Base-by-base conservation (phyloP, 1,140 invertebrate genomes). In the Calliopsis andreniformis region DNA sequence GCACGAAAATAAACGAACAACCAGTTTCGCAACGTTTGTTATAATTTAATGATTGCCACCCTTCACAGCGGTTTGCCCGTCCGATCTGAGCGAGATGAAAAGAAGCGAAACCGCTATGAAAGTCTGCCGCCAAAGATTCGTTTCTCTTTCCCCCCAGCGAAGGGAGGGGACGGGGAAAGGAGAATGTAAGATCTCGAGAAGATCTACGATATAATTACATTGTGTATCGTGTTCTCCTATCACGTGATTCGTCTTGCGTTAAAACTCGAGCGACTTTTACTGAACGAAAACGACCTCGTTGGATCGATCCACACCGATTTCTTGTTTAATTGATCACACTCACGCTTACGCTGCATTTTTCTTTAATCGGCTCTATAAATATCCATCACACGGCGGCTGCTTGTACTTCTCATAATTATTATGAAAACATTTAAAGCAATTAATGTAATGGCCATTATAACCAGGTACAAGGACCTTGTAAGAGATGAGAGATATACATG, bases 191-290 rank as follows among this genome's bases (percentile, higher is more conserved):
- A 18, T 42, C 47, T 30, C 23, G 10, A 6, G 45, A 62, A 64
- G 58, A 72, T 72, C 32, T 64, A 64, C 59, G 59, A 72, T 45
- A 64, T 64, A 53, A 72, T 72, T 72, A 42, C 47, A 71, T 45
- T 45, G 45, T 28, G 43, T 6, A 42, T 63, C 30, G 30, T 5
- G 30, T 39, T 63, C 49, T 71, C 63, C 45, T 25, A 12, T 51
- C 69, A 20, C 69, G 56, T 3, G 69, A 63, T 30, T 39, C 23
- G 7, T 63, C 16, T 47, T 51, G 45, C 58, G 35, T 49, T 51
- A 39, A 39, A 71, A 49, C 30, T 16, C 45, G 8, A n/a, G 32
- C 23, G 58, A 63, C 58, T 71, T 32, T 62, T 71, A 45, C 67
- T 43, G 32, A 6, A 7, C 14, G 1, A 32, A n/a, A n/a, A 1